phyloP scores from a whole-genome alignment of 1,140 invertebrate species.

The Euschistus heros region DNA sequence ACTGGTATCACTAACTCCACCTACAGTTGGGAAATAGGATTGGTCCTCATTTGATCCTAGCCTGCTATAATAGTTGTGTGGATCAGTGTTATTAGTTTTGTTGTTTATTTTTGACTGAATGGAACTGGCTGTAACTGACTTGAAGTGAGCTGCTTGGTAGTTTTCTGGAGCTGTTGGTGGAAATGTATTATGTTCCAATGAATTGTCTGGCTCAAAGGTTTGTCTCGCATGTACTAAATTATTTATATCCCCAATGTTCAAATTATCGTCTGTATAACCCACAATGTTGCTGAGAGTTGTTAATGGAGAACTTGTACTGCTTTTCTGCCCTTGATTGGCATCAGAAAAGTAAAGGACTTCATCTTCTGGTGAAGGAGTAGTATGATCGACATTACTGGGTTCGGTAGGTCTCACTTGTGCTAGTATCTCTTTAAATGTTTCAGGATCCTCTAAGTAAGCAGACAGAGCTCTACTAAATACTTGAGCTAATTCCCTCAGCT shows the following conservation, averaged over 20 bases:
- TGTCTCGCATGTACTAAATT: not conserved
- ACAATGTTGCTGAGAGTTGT: not conserved
- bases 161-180: conserved; percentile 1
- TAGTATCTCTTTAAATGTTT: conserved; percentile 60
- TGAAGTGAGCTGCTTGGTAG: not conserved
- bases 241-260: conserved; percentile 23
- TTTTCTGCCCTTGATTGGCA: conserved; percentile 35
- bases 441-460: conserved; percentile 67
- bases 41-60: conserved; percentile 30
- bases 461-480: conserved; percentile 71
- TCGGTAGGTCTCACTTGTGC: conserved; percentile 65
- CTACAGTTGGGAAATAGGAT: conserved; percentile 37
- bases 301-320: conserved; percentile 6
- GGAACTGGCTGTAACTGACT: conserved; percentile 19
- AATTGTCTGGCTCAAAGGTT: conserved; percentile 19
- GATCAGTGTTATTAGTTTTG: not conserved
- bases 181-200: conserved; percentile 12
- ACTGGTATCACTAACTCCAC: conserved; percentile 32
- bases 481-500: conserved; percentile 63
- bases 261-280: conserved; percentile 9
- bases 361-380: conserved; percentile 35
- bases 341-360: conserved; percentile 67
- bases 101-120: conserved; percentile 25
- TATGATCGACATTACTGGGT: conserved; percentile 37
- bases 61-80: conserved; percentile 5